Evolutionary conservation across 1,140 invertebrate species (phyloP).

Genomic region (silkworm (Bombyx mori)): DNA sequence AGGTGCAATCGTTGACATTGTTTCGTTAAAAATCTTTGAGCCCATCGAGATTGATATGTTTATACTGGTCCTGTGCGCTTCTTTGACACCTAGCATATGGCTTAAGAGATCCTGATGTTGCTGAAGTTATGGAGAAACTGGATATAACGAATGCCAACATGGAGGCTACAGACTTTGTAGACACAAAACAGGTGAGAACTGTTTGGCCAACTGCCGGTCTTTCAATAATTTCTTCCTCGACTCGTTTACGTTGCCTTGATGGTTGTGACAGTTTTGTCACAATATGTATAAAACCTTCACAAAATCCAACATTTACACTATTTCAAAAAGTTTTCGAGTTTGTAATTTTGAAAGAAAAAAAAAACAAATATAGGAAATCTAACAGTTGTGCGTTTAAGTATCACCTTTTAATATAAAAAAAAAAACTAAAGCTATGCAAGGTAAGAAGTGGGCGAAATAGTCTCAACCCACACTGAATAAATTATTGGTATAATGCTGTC

Average conservation of each 20-base stretch:
- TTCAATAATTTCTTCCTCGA: constrained; percentile 31
- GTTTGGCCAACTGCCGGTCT: constrained; percentile 50
- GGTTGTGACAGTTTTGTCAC: constrained; percentile 5
- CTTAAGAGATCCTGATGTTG: constrained; percentile 64
- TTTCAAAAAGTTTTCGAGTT: background rate
- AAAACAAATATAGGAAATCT: background rate
- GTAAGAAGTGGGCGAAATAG: constrained; percentile 54
- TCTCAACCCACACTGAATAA: constrained; percentile 63
- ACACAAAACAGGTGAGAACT: constrained; percentile 63
- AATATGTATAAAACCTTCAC: no score
- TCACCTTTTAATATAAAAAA: background rate
- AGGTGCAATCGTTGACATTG: constrained; percentile 64
- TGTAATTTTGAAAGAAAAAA: constrained; percentile 4
- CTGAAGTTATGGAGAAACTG: constrained; percentile 62
- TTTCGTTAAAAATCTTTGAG: constrained; percentile 58
- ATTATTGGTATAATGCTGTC: constrained; percentile 65
- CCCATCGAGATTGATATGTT: constrained; percentile 65
- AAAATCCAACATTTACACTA: no score
- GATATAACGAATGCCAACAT: constrained; percentile 63
- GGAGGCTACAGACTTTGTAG: constrained; percentile 63
- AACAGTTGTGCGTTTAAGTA: background rate
- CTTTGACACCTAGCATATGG: constrained; percentile 44
- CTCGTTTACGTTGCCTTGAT: constrained; percentile 23
- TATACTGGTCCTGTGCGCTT: constrained; percentile 49
- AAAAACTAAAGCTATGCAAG: constrained; percentile 35